Evolutionary conservation across 2,113 vertebrate species (phyloP).

Genomic region (Piprites chloris): DNA sequence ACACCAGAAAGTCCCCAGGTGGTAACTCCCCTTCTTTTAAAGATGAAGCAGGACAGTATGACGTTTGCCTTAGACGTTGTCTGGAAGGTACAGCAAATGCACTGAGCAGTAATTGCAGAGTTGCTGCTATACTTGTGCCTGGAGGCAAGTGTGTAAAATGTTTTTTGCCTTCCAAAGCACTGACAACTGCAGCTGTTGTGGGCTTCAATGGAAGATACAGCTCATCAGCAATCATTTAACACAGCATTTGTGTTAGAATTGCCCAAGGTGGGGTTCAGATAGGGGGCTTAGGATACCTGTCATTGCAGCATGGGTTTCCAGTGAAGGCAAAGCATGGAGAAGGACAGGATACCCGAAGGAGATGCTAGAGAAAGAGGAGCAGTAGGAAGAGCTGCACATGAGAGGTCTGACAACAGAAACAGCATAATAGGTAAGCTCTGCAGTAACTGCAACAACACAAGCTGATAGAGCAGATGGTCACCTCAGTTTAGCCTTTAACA

Average conservation of each 20-base stretch:
- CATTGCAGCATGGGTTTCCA: not conserved
- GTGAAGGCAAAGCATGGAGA: not conserved
- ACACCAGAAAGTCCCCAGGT: not conserved
- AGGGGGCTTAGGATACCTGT: not conserved
- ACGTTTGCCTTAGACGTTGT: not conserved
- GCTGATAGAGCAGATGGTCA: conserved; percentile 57
- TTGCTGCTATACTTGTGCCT: not conserved
- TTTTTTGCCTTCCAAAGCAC: not conserved
- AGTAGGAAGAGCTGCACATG: not conserved
- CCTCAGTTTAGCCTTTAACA: conserved; percentile 37
- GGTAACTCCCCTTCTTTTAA: not conserved
- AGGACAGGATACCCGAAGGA: not conserved
- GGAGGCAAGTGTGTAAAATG: not conserved
- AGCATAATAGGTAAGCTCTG: not conserved
- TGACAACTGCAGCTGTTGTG: not conserved
- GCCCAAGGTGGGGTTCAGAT: not conserved
- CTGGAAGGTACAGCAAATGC: not conserved
- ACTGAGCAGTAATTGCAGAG: not conserved
- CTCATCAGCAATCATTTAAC: not conserved
- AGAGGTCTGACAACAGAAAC: conserved; percentile 11
- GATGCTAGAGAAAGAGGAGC: not conserved
- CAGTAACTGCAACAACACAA: not conserved
- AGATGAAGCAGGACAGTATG: not conserved
- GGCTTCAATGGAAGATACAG: not conserved
- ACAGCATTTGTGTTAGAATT: not conserved